These are phyloP conservation scores for Alviniconcha marisindica DNA, from an alignment of 1,140 invertebrate species.

Conservation along the genomic window DNA sequence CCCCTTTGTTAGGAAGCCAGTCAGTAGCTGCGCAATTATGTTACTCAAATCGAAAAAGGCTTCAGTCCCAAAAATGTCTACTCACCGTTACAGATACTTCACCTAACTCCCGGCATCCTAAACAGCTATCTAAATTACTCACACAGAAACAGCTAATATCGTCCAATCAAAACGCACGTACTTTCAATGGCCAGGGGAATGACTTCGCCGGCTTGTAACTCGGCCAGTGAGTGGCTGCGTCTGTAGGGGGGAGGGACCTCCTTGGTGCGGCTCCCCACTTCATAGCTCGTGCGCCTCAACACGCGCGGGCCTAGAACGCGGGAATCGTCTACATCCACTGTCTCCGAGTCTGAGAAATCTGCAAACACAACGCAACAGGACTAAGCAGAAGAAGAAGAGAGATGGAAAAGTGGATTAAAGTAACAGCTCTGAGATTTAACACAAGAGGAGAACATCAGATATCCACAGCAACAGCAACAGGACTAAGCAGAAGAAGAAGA, in stretches of 20 bases:
- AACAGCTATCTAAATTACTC: no score
- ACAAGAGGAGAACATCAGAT: no score
- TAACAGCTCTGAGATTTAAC: no score
- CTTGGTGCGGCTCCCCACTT: constrained; percentile 37
- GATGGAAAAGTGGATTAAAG: no score
- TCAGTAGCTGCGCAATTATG: no score
- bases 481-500: neutral
- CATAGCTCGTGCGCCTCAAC: constrained; percentile 51
- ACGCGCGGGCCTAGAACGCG: constrained; percentile 48
- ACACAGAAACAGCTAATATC: neutral
- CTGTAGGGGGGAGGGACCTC: constrained; percentile 57
- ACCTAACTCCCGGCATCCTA: no score
- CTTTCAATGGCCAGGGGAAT: neutral
- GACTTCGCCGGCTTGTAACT: constrained; percentile 47
- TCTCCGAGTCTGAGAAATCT: constrained; percentile 66
- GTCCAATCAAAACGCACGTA: constrained; percentile 16
- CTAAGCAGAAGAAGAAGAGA: neutral
- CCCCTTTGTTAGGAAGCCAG: no score
- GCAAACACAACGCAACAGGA: neutral
- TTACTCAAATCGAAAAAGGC: no score
- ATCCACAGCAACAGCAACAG: no score
- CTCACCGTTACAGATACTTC: no score
- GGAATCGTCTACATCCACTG: constrained; percentile 60
- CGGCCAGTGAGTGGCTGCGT: constrained; percentile 61
- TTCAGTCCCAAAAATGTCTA: no score